Evolutionary conservation across 2,888 invertebrate species (phyloP).

Genomic region (Agrypnus murinus): DNA sequence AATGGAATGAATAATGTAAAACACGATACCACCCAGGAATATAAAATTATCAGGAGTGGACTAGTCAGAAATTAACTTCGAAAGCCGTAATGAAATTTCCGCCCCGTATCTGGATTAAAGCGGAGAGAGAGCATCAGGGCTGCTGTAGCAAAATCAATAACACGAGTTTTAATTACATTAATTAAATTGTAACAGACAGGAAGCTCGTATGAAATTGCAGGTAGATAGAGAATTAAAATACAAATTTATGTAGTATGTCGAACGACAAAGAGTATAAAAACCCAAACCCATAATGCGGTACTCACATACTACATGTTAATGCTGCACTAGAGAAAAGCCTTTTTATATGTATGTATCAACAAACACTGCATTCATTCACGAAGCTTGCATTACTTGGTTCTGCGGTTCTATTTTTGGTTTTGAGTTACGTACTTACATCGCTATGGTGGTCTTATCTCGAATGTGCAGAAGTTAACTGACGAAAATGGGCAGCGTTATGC

Average conservation of each 20-base stretch:
- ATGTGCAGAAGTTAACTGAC: constrained; percentile 31
- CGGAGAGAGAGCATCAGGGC: neutral
- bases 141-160: constrained; percentile 6
- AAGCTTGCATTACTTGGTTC: constrained; percentile 38
- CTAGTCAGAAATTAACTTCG: too few relatives aligned
- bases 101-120: too few relatives aligned
- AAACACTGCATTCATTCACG: constrained; percentile 47
- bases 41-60: neutral
- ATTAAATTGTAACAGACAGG: neutral
- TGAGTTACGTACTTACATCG: constrained; percentile 29
- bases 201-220: constrained; percentile 8
- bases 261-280: constrained; percentile 5
- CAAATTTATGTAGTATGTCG: neutral
- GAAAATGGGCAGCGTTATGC: constrained; percentile 30
- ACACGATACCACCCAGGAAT: constrained; percentile 20
- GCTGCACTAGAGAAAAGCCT: constrained; percentile 14
- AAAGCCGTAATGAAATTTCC: too few relatives aligned
- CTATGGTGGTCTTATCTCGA: constrained; percentile 43
- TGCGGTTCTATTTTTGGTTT: constrained; percentile 47
- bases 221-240: constrained; percentile 25
- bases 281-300: neutral
- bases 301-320: too few relatives aligned
- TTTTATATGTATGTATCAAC: constrained; percentile 41
- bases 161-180: constrained; percentile 7
- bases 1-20: constrained; percentile 12